phyloP scores from a whole-genome alignment of 2,888 invertebrate species.

The Drosophila siamana region DNA sequence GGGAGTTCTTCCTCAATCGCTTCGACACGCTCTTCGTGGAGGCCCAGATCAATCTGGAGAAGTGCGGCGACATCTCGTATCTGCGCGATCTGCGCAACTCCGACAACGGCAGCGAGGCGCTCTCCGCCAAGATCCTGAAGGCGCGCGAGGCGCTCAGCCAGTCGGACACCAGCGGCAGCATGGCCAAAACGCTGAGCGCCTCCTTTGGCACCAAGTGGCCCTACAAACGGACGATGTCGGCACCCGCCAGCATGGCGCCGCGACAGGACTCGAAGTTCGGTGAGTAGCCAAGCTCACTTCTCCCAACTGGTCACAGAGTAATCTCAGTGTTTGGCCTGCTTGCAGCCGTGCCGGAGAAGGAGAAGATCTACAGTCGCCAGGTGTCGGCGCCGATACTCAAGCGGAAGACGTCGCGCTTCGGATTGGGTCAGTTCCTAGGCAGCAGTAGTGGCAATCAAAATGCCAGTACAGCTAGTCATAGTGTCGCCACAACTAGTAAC shows the following conservation, averaged over 20 bases:
- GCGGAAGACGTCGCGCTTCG: conserved; percentile 96
- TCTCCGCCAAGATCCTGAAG: conserved; percentile 93
- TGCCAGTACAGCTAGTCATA: conserved; percentile 80
- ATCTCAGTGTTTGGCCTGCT: no score
- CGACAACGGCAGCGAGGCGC: conserved; percentile 93
- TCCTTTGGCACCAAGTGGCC: conserved; percentile 97
- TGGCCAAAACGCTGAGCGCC: conserved; percentile 92
- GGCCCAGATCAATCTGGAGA: conserved; percentile 96
- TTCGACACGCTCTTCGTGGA: conserved; percentile 98
- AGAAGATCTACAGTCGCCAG: conserved; percentile 95
- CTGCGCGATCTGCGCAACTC: conserved; percentile 95
- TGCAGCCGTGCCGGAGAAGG: conserved; percentile 88
- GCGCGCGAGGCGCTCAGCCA: conserved; percentile 95
- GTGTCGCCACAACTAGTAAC: conserved; percentile 76
- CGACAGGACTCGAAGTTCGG: conserved; percentile 90
- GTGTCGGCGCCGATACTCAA: conserved; percentile 98
- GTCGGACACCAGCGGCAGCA: conserved; percentile 88
- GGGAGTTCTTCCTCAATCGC: conserved; percentile 98
- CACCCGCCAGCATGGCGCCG: conserved; percentile 93
- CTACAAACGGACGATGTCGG: conserved; percentile 97
- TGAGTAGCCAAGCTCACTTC: conserved; percentile 68
- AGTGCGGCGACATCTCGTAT: conserved; percentile 93
- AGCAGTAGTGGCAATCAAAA: conserved; percentile 85
- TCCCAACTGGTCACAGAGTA: no score
- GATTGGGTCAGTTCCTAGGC: conserved; percentile 92